phyloP scores from a whole-genome alignment of 2,888 invertebrate species.

The Dynastes hyllus region DNA sequence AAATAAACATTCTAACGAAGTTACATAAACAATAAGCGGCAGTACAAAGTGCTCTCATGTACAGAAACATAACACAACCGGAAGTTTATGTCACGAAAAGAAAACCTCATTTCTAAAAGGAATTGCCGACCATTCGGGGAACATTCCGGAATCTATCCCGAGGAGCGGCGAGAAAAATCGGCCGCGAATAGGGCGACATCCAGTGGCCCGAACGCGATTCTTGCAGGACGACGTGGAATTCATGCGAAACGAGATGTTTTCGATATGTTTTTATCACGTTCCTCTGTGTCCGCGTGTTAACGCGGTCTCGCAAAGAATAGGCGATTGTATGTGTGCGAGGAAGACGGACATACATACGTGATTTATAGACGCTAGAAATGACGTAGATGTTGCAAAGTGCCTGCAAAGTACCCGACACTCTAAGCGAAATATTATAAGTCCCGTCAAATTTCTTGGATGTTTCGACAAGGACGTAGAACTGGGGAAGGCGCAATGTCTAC shows the following conservation, averaged over 20 bases:
- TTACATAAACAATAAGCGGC: too few species aligned
- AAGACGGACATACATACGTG: not conserved
- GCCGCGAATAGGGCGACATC: slow-evolving; percentile 1
- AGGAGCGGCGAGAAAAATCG: slow-evolving; percentile 18
- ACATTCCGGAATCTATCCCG: slow-evolving; percentile 15
- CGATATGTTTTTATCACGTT: slow-evolving; percentile 42
- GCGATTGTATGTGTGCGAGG: slow-evolving; percentile 16
- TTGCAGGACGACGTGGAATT: not conserved
- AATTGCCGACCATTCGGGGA: slow-evolving; percentile 12
- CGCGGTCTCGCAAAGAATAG: slow-evolving; percentile 4
- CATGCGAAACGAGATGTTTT: slow-evolving; percentile 12
- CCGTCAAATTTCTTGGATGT: slow-evolving; percentile 31
- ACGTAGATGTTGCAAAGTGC: slow-evolving; percentile 23
- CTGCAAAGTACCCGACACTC: slow-evolving; percentile 38
- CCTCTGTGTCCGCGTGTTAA: slow-evolving; percentile 3
- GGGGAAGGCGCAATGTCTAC: too few species aligned
- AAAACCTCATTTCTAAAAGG: slow-evolving; percentile 4
- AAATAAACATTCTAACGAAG: too few species aligned
- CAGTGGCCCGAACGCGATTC: not conserved
- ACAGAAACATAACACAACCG: too few species aligned
- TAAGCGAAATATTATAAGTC: slow-evolving; percentile 32
- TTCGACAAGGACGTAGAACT: too few species aligned
- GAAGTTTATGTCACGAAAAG: too few species aligned
- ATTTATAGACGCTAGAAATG: slow-evolving; percentile 23
- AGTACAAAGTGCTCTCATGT: too few species aligned